These are phyloP conservation scores for Hyles euphorbiae DNA, from an alignment of 1,140 invertebrate genomes.

Conservation along the genomic window DNA sequence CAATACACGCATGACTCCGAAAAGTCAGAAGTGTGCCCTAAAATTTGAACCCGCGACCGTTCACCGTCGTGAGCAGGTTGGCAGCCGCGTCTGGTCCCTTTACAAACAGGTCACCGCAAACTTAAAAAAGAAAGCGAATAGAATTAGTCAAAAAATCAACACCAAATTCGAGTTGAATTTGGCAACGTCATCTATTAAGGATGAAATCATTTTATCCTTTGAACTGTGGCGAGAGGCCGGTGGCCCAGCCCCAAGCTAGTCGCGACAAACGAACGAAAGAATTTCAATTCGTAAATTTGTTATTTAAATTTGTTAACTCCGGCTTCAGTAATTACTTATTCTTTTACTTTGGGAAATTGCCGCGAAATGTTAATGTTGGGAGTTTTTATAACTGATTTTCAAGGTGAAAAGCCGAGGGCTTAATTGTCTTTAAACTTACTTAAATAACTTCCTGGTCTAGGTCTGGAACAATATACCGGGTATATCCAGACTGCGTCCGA, in stretches of 20 bases:
- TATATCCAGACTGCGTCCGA: too few species aligned
- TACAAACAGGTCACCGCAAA: neutral
- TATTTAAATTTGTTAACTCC: slow-evolving; percentile 36
- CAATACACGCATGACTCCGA: too few species aligned
- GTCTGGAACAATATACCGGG: too few species aligned
- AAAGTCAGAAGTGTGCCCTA: too few species aligned
- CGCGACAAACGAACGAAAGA: slow-evolving; percentile 17
- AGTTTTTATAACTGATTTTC: too few species aligned
- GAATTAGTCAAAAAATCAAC: neutral
- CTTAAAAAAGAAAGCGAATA: slow-evolving; percentile 3
- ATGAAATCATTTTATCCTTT: neutral
- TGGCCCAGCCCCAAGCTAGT: neutral
- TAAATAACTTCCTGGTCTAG: too few species aligned
- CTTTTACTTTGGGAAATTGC: slow-evolving; percentile 15
- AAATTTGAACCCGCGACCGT: too few species aligned
- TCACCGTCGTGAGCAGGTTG: too few species aligned
- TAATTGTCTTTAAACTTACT: too few species aligned
- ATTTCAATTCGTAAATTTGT: slow-evolving; percentile 36
- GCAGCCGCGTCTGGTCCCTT: too few species aligned
- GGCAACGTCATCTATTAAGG: neutral
- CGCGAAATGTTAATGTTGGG: too few species aligned
- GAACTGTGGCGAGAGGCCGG: neutral
- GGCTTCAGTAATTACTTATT: slow-evolving; percentile 23
- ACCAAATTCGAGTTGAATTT: slow-evolving; percentile 6
- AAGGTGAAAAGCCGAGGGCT: too few species aligned